phyloP scores from a whole-genome alignment of 30 jellyfish, hydroid and myxozoan genomes.

The Pseudorhiza aurosa region DNA sequence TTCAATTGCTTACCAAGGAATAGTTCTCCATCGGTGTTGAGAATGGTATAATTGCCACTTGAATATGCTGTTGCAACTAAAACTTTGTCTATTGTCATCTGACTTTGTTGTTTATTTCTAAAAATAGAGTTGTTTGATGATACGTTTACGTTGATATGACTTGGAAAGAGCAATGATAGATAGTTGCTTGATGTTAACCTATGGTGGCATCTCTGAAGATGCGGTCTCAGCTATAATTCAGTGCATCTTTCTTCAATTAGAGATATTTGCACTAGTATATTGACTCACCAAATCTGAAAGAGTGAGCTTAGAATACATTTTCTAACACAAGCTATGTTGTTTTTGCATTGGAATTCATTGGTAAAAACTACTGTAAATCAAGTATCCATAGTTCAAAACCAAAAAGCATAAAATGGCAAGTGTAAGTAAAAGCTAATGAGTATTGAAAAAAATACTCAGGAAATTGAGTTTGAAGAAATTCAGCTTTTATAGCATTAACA shows the following conservation, averaged over 20 bases:
- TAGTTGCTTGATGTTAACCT: too few species aligned
- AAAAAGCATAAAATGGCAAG: background rate
- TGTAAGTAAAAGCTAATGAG: background rate
- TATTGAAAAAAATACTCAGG: background rate
- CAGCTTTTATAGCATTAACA: background rate
- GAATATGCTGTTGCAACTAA: background rate
- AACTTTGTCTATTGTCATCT: slow-evolving; percentile 22
- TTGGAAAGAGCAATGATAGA: too few species aligned
- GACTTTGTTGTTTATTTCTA: slow-evolving; percentile 34
- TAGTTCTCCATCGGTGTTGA: slow-evolving; percentile 52
- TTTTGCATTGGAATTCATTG: too few species aligned
- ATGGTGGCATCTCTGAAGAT: too few species aligned
- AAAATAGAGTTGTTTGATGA: background rate
- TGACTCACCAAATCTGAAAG: too few species aligned
- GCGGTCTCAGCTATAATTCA: too few species aligned
- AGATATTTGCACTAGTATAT: too few species aligned
- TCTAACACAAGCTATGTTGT: too few species aligned
- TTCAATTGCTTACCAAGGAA: slow-evolving; percentile 28
- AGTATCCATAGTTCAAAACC: background rate
- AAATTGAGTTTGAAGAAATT: background rate
- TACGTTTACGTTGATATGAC: too few species aligned
- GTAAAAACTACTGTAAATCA: too few species aligned
- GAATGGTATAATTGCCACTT: slow-evolving; percentile 25
- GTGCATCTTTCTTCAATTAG: too few species aligned
- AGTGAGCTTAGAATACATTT: too few species aligned